phyloP scores from a whole-genome alignment of 92 coral and sea anemone species.

The Diadumene lineata region DNA sequence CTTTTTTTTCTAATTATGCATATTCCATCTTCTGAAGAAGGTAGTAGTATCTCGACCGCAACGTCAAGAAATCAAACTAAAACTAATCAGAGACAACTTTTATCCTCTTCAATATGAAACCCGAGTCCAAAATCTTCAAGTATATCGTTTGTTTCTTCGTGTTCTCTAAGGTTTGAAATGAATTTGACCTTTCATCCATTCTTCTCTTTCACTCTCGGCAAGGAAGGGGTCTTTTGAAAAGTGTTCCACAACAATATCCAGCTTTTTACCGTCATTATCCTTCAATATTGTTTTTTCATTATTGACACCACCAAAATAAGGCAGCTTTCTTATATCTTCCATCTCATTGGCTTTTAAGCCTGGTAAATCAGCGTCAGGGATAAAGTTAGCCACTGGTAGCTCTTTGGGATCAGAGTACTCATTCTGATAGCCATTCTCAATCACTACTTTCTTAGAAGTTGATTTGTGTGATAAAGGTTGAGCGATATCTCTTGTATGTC shows the following conservation, averaged over 20 bases:
- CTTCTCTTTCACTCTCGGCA: slow-evolving; percentile 75
- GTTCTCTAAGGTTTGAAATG: slow-evolving; percentile 27
- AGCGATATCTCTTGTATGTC: background rate
- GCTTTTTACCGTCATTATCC: slow-evolving; percentile 39
- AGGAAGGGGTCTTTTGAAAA: slow-evolving; percentile 79
- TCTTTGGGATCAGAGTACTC: background rate
- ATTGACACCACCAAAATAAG: slow-evolving; percentile 22
- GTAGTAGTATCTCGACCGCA: no score
- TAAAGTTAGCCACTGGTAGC: background rate
- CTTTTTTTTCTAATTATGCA: no score
- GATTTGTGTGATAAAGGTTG: background rate
- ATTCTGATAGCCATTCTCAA: background rate
- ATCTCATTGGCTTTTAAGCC: background rate
- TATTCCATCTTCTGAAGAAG: no score
- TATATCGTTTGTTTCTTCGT: background rate
- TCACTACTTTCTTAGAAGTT: background rate
- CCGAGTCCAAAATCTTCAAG: no score
- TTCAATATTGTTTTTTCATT: slow-evolving; percentile 13
- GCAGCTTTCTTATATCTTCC: slow-evolving; percentile 2
- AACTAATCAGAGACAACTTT: no score
- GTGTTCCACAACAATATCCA: slow-evolving; percentile 71
- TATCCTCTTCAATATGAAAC: no score
- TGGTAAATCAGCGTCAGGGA: background rate
- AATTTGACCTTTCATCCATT: slow-evolving; percentile 51
- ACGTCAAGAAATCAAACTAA: no score